Base-by-base conservation (phyloP, 2,113 vertebrate species). In the Hydrolagus affinis region DNA sequence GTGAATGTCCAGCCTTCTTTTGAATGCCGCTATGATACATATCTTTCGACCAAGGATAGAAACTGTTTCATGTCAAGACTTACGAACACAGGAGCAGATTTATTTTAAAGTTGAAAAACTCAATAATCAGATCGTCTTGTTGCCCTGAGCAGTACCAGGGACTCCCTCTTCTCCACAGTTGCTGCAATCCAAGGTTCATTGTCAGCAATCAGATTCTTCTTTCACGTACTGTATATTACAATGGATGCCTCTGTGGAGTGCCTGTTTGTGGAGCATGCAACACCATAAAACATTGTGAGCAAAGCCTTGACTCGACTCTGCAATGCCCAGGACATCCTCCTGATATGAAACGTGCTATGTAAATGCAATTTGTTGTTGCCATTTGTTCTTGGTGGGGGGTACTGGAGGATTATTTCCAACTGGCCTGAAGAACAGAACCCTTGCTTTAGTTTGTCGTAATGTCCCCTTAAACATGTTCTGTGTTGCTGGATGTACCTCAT, bases 401-500 rank as follows among this genome's bases (percentile, higher is more conserved):
- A 23, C 78, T 83, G 57, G 76, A 80, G 59, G 57, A 12, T 57
- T 62, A 11, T 62, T 44, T 44, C 44, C 44, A 44, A 44, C 44
- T 44, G 44, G 44, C 6, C 44, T 44, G 44, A 44, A 1, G 44
- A 44, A 44, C 44, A 44, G 6, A 44, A 44, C 44, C 44, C 44
- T 62, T 80, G 62, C 23, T 28, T 80, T 62, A 62, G 76, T n/a
- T 30, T 83, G 78, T 62, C 44, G 60, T 66, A 83, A 64, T 66
- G 30, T 15, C 19, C 23, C 66, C 25, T 83, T 60, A 32, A 11
- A 11, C 78, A 83, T 83, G 60, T 83, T 66, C 28, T 62, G 66
- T 66, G 28, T 83, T 32, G 32, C 28, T 62, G 25, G 66, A 83
- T 83, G 78, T n/a, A 25, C 78, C 28, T 83, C 62, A 83, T 83